Percentiles rank a stretch among this genome's conserved stretches.
phyloP scores from a whole-genome alignment of 2,797 vertebrate species.

The Crocodylus rhombifer region DNA sequence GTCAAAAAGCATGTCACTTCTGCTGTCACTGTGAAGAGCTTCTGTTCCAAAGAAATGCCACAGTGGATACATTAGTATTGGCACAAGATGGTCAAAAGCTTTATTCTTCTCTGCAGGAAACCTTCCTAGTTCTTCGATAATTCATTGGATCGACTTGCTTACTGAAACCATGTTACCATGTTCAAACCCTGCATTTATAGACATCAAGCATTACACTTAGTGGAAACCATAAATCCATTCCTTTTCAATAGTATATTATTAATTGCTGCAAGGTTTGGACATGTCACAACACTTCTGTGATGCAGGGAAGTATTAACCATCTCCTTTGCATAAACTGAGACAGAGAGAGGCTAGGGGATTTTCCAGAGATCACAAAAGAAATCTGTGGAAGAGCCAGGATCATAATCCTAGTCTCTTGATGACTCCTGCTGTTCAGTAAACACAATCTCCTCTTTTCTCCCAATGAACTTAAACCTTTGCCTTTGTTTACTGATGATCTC shows the following conservation, averaged over 20 bases:
- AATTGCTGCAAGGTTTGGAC: background rate
- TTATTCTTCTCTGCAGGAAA: background rate
- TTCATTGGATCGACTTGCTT: too few relatives aligned
- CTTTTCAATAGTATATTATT: background rate
- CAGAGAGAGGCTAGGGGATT: background rate
- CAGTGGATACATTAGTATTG: background rate
- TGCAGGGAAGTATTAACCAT: background rate
- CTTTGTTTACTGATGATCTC: background rate
- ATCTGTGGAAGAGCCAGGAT: background rate
- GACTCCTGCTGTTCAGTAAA: too few relatives aligned
- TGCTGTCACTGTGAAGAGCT: background rate
- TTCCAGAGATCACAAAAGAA: background rate
- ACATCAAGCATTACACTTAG: too few relatives aligned
- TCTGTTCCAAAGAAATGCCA: background rate
- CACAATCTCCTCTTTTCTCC: background rate
- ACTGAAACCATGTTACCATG: too few relatives aligned
- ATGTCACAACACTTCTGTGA: background rate
- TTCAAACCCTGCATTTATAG: too few relatives aligned
- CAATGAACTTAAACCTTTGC: background rate
- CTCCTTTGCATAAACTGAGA: background rate
- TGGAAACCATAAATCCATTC: background rate
- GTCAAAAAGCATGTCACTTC: background rate
- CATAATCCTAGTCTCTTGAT: rapidly evolving
- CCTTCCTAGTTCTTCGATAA: too few relatives aligned
- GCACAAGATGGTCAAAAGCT: background rate